Percentiles rank a stretch among this genome's conserved stretches.
Evolutionary conservation across 2,113 vertebrate species (phyloP).

Genomic region (Heterocephalus glaber): DNA sequence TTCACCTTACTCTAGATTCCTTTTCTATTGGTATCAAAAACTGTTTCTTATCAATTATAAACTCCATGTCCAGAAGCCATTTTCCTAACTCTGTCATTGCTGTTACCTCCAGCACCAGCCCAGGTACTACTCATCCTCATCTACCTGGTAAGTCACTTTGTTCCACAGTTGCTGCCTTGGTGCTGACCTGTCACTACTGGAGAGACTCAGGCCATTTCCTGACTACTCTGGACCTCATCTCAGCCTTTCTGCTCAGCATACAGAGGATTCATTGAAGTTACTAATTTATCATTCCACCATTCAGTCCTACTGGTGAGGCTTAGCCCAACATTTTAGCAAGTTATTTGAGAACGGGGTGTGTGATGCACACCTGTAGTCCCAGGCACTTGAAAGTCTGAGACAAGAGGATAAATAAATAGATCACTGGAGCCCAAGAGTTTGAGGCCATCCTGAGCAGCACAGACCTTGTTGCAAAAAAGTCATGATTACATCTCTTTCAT

Average conservation of each 20-base stretch:
- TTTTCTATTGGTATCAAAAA: not conserved
- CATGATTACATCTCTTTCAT: not conserved
- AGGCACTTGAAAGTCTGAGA: not conserved
- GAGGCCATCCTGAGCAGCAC: not conserved
- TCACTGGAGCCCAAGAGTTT: not conserved
- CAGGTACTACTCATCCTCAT: not conserved
- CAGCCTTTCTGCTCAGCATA: not conserved
- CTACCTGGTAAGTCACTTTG: not conserved
- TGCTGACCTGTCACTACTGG: not conserved
- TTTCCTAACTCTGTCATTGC: no score
- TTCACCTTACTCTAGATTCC: no score
- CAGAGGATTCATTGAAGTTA: not conserved
- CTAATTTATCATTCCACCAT: not conserved
- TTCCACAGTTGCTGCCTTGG: not conserved
- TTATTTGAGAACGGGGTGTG: not conserved
- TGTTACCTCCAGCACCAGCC: not conserved
- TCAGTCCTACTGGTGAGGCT: not conserved
- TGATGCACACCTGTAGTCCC: not conserved
- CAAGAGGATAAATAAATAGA: not conserved
- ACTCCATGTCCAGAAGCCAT: not conserved
- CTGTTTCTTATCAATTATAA: not conserved
- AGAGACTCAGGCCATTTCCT: not conserved
- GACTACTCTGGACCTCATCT: not conserved
- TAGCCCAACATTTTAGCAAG: not conserved
- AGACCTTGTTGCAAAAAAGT: not conserved